These are phyloP conservation scores for Theonella swinhoei DNA, from an alignment of 37 sponge, comb jelly and placozoan species.

Conservation along the genomic window DNA sequence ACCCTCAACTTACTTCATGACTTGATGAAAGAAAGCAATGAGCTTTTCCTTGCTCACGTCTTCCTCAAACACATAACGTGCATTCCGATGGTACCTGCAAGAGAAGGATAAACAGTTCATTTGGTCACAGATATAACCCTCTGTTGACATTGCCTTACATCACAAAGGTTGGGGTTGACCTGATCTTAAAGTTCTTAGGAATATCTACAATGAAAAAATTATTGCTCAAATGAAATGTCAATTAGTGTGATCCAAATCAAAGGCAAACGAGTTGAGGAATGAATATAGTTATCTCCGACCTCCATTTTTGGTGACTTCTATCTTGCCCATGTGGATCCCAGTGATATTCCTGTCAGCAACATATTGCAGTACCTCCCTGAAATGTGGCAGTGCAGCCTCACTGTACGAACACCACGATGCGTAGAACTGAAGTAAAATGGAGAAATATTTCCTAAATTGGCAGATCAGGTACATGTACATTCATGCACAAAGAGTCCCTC, in stretches of 20 bases:
- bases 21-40: not conserved
- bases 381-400: conserved; percentile 21
- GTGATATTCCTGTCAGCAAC: conserved; percentile 43
- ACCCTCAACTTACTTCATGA: conserved; percentile 28
- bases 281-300: conserved; percentile 8
- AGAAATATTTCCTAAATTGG: not conserved
- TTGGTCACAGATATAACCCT: not conserved
- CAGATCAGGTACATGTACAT: not conserved
- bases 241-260: not conserved
- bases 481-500: not conserved
- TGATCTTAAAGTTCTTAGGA: conserved; percentile 39
- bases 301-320: conserved; percentile 52
- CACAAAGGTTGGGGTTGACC: conserved; percentile 51
- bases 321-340: conserved; percentile 37
- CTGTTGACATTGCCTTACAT: conserved; percentile 33
- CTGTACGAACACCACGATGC: conserved; percentile 74
- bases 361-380: conserved; percentile 29
- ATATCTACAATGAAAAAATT: conserved; percentile 29
- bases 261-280: not conserved
- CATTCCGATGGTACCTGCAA: conserved; percentile 4
- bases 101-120: not conserved
- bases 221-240: not conserved
- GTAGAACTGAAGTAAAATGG: conserved; percentile 45
- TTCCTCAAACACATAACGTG: conserved; percentile 7
- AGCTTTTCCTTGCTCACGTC: not conserved